phyloP scores from a whole-genome alignment of 2,888 invertebrate species.

The Lycophotia porphyrea region DNA sequence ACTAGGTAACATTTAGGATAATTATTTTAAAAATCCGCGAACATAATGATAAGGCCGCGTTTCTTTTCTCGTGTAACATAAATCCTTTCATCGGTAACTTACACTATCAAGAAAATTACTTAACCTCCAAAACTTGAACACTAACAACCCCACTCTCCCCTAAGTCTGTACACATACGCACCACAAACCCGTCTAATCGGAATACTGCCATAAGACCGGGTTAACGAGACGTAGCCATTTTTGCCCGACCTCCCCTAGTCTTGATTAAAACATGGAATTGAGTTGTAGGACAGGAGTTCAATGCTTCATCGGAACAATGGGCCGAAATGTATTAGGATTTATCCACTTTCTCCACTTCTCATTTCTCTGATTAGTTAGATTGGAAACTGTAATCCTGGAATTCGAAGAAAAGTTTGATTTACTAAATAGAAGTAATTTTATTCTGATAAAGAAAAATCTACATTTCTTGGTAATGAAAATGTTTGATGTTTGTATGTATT shows the following conservation, averaged over 20 bases:
- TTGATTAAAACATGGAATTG: slow-evolving; percentile 75
- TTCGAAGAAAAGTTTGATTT: slow-evolving; percentile 31
- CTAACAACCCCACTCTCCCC: neutral
- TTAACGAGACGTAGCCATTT: slow-evolving; percentile 71
- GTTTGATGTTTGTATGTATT: slow-evolving; percentile 10
- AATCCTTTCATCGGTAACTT: neutral
- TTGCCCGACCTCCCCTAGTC: slow-evolving; percentile 64
- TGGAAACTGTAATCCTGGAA: slow-evolving; percentile 37
- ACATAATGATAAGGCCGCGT: neutral
- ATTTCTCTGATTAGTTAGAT: slow-evolving; percentile 58
- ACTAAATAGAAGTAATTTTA: slow-evolving; percentile 4
- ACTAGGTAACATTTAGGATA: neutral
- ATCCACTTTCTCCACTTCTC: slow-evolving; percentile 9
- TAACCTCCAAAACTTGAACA: slow-evolving; percentile 8
- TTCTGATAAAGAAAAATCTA: slow-evolving; percentile 24
- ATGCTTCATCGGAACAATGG: slow-evolving; percentile 53
- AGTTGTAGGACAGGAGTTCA: slow-evolving; percentile 63
- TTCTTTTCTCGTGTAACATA: neutral
- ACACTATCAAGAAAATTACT: neutral
- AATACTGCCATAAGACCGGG: slow-evolving; percentile 65
- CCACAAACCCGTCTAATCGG: slow-evolving; percentile 63
- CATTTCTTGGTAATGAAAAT: slow-evolving; percentile 5
- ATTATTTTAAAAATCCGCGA: fast-evolving
- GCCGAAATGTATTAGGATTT: slow-evolving; percentile 58
- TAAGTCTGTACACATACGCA: slow-evolving; percentile 48